Percentiles rank a stretch among this genome's conserved stretches.
These are phyloP conservation scores for Sander vitreus DNA, from an alignment of 2,113 vertebrate species.

Conservation along the genomic window DNA sequence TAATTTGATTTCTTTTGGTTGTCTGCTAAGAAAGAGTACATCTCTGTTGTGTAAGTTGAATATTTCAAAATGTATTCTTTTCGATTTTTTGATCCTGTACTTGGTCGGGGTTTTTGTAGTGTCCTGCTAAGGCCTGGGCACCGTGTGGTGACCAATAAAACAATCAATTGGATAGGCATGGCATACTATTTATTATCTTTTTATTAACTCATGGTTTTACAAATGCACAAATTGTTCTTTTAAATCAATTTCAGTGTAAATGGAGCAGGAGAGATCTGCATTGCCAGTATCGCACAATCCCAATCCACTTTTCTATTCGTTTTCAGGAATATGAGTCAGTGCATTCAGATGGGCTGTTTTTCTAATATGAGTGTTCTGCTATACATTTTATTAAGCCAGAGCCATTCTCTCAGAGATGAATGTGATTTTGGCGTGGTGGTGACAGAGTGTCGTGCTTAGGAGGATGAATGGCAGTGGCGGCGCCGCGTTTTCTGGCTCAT, in stretches of 20 bases:
- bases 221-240: not conserved
- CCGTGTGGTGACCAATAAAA: not conserved
- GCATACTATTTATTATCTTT: not conserved
- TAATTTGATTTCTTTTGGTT: not conserved
- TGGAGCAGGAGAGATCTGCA: not conserved
- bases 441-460: slow-evolving; percentile 66
- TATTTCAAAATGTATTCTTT: not conserved
- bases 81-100: not conserved
- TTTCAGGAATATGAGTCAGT: slow-evolving; percentile 28
- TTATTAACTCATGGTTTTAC: not conserved
- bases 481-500: slow-evolving; percentile 79
- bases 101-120: not conserved
- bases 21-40: not conserved
- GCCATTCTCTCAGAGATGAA: slow-evolving; percentile 54
- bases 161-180: not conserved
- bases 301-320: slow-evolving; percentile 29
- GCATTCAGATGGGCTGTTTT: slow-evolving; percentile 53
- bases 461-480: slow-evolving; percentile 75
- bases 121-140: not conserved
- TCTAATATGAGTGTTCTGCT: slow-evolving; percentile 28
- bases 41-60: not conserved
- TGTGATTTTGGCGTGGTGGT: slow-evolving; percentile 50
- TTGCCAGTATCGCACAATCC: not conserved
- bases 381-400: slow-evolving; percentile 35
- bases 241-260: not conserved